phyloP scores from a whole-genome alignment of 2,888 invertebrate genomes.

The Harmothoe impar region DNA sequence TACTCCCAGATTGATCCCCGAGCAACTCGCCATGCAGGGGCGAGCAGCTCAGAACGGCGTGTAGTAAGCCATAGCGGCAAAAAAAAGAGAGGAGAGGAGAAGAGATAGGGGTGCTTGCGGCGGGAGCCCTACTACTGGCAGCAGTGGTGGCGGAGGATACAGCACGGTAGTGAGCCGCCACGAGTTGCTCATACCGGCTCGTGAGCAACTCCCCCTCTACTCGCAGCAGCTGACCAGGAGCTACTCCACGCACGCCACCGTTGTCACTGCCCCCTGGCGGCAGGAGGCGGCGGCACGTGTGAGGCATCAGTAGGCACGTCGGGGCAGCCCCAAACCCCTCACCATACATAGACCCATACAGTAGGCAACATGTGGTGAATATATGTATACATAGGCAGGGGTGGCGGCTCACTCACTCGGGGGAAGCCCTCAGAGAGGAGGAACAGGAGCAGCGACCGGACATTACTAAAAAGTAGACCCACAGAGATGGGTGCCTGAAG shows the following conservation, averaged over 20 bases:
- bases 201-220: neutral
- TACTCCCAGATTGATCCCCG: slow-evolving; percentile 9
- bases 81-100: neutral
- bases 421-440: neutral
- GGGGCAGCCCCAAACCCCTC: neutral
- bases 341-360: neutral
- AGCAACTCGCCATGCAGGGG: slow-evolving; percentile 1
- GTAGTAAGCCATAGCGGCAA: neutral
- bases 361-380: neutral
- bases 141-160: neutral
- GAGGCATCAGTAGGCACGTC: neutral
- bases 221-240: neutral
- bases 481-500: neutral
- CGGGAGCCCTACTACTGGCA: neutral
- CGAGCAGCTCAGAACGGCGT: slow-evolving; percentile 10
- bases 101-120: neutral
- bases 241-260: too few species aligned
- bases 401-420: neutral
- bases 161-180: neutral
- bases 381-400: neutral
- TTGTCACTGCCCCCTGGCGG: neutral
- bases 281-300: neutral
- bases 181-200: neutral
- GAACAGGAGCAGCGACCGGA: too few species aligned
- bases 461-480: too few species aligned